Percentiles rank a stretch among this genome's conserved stretches.
Evolutionary conservation across 2,888 invertebrate species (phyloP).

Genomic region (Idaea straminata): DNA sequence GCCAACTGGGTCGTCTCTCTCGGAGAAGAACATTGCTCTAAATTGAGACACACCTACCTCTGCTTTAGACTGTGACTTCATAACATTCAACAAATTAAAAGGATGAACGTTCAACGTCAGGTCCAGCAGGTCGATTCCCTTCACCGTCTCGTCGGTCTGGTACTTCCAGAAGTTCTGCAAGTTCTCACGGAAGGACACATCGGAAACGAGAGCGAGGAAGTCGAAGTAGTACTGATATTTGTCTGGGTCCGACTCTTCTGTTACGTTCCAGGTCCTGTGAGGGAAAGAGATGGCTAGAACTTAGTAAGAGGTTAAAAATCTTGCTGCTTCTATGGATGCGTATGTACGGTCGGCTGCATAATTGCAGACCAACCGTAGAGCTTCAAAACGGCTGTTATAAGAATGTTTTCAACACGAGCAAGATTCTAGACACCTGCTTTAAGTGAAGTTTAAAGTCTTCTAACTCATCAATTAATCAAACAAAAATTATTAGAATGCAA

Average conservation of each 20-base stretch:
- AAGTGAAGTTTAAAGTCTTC: too few species aligned
- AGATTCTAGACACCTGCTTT: too few species aligned
- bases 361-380: too few species aligned
- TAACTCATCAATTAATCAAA: too few species aligned
- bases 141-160: slow-evolving; percentile 81
- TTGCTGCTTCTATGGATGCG: too few species aligned
- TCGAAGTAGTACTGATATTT: slow-evolving; percentile 64
- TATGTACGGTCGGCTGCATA: too few species aligned
- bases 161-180: slow-evolving; percentile 86
- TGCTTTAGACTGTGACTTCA: slow-evolving; percentile 41
- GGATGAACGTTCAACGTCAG: slow-evolving; percentile 78
- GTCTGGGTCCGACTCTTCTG: slow-evolving; percentile 54
- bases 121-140: slow-evolving; percentile 77
- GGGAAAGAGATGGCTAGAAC: not conserved
- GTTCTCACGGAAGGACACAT: slow-evolving; percentile 70
- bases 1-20: too few species aligned
- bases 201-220: slow-evolving; percentile 65
- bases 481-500: too few species aligned
- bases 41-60: slow-evolving; percentile 32
- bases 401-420: too few species aligned
- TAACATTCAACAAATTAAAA: slow-evolving; percentile 45
- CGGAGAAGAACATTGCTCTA: not conserved
- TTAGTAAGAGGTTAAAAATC: too few species aligned
- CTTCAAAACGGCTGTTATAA: too few species aligned
- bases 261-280: slow-evolving; percentile 65